Evolutionary conservation across 2,797 vertebrate species (phyloP).

Genomic region (Tachyglossus aculeatus): DNA sequence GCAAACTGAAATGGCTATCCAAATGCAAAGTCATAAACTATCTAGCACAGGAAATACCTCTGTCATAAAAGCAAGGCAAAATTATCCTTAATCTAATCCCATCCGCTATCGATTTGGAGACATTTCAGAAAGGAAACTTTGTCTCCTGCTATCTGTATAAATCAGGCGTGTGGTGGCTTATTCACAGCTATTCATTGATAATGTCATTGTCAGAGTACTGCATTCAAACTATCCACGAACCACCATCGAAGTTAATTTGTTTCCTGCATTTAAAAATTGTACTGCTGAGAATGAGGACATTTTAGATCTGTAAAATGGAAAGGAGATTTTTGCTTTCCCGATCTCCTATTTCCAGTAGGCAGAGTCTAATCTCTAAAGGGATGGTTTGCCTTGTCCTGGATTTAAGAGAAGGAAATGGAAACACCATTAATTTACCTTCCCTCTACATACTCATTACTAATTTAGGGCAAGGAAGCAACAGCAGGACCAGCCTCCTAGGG

Average conservation of each 20-base stretch:
- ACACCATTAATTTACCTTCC: slow-evolving; percentile 34
- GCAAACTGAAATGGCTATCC: slow-evolving; percentile 15
- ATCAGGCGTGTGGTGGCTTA: background rate
- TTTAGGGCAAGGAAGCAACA: slow-evolving; percentile 3
- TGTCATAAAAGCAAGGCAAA: slow-evolving; percentile 17
- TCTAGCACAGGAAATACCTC: background rate
- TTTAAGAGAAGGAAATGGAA: slow-evolving; percentile 27
- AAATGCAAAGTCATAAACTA: slow-evolving; percentile 20
- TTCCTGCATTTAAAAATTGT: too few species aligned
- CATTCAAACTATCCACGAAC: background rate
- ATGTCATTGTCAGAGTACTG: background rate
- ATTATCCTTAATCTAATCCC: slow-evolving; percentile 10
- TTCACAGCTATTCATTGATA: background rate
- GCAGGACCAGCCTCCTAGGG: background rate
- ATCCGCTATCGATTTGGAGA: slow-evolving; percentile 15
- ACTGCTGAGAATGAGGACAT: background rate
- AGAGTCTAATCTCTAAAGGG: slow-evolving; percentile 8
- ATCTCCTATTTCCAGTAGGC: background rate
- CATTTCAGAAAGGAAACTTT: slow-evolving; percentile 34
- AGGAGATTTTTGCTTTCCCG: background rate
- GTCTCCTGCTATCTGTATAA: background rate
- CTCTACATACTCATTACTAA: background rate
- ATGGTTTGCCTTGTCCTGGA: background rate
- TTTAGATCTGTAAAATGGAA: background rate
- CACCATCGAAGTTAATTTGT: background rate